Conservation (phyloP, 2,888 invertebrate species). For the Amphipyra tragopoginis region DNA sequence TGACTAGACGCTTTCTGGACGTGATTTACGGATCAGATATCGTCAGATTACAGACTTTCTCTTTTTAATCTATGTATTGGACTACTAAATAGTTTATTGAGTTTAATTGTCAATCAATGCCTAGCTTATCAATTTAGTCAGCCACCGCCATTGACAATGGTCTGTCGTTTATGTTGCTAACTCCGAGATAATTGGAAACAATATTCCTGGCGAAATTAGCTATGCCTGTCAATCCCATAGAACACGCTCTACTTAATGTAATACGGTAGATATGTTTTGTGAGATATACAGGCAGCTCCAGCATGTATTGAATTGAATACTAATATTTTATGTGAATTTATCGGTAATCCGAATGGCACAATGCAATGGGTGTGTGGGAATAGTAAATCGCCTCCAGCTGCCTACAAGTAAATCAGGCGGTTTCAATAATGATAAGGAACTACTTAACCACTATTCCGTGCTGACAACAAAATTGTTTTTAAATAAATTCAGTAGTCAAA, state of each 20-base stretch:
- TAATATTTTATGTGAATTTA: conserved; percentile 29
- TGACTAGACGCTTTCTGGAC: conserved; percentile 18
- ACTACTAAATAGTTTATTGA: conserved; percentile 14
- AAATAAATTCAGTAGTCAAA: too few species aligned
- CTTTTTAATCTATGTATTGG: conserved; percentile 16
- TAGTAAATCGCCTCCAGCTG: neutral
- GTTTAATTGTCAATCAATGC: conserved; percentile 31
- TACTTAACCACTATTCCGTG: too few species aligned
- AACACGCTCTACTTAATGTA: conserved; percentile 14
- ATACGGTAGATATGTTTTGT: conserved; percentile 5
- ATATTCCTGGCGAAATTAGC: conserved; percentile 43
- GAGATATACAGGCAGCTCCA: neutral
- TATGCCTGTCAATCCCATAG: conserved; percentile 24
- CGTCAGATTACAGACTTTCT: conserved; percentile 31
- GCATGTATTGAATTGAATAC: conserved; percentile 34
- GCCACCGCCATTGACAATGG: conserved; percentile 12
- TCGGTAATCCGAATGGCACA: conserved; percentile 19
- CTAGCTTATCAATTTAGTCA: conserved; percentile 19
- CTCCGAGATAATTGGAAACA: conserved; percentile 42
- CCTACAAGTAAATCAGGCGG: conserved; percentile 2
- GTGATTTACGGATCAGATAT: conserved; percentile 31
- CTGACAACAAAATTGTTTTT: too few species aligned
- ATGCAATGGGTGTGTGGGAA: conserved; percentile 8
- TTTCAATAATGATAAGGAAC: conserved; percentile 7
- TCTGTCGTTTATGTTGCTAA: conserved; percentile 34